Evolutionary conservation across 1,140 invertebrate genomes (phyloP).

Genomic region (Drosophila arizonae): DNA sequence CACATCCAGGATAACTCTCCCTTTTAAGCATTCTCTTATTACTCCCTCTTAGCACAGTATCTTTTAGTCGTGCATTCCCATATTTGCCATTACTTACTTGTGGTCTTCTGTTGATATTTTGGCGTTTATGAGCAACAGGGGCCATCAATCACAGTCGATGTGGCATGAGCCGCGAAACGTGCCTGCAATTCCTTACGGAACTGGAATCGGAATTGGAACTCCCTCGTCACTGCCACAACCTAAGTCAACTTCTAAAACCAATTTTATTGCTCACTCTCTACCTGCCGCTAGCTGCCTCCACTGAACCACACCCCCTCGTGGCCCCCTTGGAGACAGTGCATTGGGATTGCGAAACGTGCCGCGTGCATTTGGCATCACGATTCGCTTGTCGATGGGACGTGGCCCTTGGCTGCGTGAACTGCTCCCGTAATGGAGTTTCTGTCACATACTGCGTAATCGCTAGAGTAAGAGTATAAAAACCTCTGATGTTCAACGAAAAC

Average conservation of each 20-base stretch:
- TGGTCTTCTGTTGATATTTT: conserved; percentile 47
- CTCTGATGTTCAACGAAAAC: conserved; percentile 51
- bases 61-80: not conserved
- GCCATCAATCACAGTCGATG: conserved; percentile 53
- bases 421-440: conserved; percentile 70
- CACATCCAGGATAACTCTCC: too few relatives aligned
- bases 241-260: conserved; percentile 20
- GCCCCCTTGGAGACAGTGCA: not conserved
- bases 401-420: conserved; percentile 48
- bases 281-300: not conserved
- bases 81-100: not conserved
- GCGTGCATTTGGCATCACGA: conserved; percentile 73
- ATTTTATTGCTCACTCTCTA: conserved; percentile 9
- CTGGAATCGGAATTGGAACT: conserved; percentile 18
- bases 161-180: conserved; percentile 61
- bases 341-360: conserved; percentile 68
- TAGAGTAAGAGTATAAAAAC: conserved; percentile 61
- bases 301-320: not conserved
- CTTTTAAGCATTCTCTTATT: too few relatives aligned
- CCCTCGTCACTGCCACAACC: not conserved
- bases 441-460: conserved; percentile 41
- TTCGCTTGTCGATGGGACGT: conserved; percentile 72
- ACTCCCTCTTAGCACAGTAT: not conserved
- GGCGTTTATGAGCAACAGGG: conserved; percentile 59
- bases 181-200: conserved; percentile 41